phyloP scores from a whole-genome alignment of 2,888 invertebrate genomes.

The Hirtodrosophila alboralis region DNA sequence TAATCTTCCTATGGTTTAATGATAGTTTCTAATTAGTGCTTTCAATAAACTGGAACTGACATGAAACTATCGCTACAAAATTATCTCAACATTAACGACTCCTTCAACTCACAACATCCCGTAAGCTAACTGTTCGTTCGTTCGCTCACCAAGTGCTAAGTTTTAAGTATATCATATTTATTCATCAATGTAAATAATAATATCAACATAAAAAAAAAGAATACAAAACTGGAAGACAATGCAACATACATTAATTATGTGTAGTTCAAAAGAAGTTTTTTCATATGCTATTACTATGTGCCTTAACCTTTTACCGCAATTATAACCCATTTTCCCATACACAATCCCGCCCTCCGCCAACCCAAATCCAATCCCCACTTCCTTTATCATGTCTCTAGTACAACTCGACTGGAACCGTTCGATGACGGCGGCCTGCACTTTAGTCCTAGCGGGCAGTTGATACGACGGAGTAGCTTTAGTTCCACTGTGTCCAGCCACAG shows the following conservation, averaged over 20 bases:
- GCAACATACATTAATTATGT: constrained; percentile 23
- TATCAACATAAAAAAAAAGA: constrained; percentile 12
- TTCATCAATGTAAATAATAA: constrained; percentile 54
- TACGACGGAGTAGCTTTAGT: constrained; percentile 61
- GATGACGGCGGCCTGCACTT: constrained; percentile 60
- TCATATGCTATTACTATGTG: constrained; percentile 26
- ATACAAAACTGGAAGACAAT: constrained; percentile 7
- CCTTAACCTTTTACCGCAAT: constrained; percentile 1
- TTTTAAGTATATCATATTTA: constrained; percentile 39
- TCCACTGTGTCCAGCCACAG: constrained; percentile 62
- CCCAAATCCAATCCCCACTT: background rate
- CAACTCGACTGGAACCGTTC: constrained; percentile 50
- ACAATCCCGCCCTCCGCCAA: background rate
- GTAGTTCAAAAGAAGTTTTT: constrained; percentile 30
- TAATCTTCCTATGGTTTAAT: constrained; percentile 57
- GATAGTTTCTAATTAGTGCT: constrained; percentile 70
- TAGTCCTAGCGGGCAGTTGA: constrained; percentile 51
- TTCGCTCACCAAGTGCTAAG: constrained; percentile 31
- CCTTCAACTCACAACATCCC: constrained; percentile 53
- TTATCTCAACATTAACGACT: constrained; percentile 49
- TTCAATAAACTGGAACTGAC: constrained; percentile 70
- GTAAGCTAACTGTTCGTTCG: constrained; percentile 62
- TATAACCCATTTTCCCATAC: constrained; percentile 7
- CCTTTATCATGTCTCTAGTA: constrained; percentile 44
- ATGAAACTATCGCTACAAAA: constrained; percentile 63